Evolutionary conservation across 2,113 vertebrate species (phyloP).

Genomic region (Ascaphus truei): DNA sequence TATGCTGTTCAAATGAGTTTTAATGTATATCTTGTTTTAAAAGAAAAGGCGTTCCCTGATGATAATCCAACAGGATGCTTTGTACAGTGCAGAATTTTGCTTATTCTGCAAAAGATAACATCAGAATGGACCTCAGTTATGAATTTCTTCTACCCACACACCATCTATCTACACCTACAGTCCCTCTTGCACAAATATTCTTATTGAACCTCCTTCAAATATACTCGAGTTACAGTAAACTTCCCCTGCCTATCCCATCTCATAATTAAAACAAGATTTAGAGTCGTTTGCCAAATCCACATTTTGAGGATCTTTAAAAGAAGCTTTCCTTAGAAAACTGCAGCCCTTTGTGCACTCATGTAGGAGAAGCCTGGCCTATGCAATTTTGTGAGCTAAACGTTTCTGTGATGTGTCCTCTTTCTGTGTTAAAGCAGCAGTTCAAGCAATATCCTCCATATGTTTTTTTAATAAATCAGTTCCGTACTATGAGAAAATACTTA

Average conservation of each 20-base stretch:
- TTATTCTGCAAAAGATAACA: too few relatives aligned
- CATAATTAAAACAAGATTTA: constrained; percentile 33
- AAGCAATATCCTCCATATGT: too few relatives aligned
- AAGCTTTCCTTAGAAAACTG: background rate
- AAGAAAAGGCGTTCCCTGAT: too few relatives aligned
- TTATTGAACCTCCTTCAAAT: constrained; percentile 12
- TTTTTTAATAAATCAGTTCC: too few relatives aligned
- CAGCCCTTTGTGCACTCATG: background rate
- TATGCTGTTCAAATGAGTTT: too few relatives aligned
- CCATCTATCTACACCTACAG: constrained; percentile 20
- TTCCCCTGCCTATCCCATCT: constrained; percentile 1
- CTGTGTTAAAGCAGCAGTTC: too few relatives aligned
- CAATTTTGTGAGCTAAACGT: too few relatives aligned
- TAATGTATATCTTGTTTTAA: too few relatives aligned
- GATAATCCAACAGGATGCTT: background rate
- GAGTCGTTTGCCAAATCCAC: constrained; percentile 3
- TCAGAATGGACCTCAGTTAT: background rate
- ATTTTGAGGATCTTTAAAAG: too few relatives aligned
- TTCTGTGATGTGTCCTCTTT: too few relatives aligned
- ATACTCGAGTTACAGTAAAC: background rate
- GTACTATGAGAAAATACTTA: too few relatives aligned
- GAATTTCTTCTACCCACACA: background rate
- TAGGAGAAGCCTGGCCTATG: too few relatives aligned
- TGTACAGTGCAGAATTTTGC: background rate
- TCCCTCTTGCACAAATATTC: constrained; percentile 6